Conservation (phyloP, 2,113 vertebrate genomes). For the Amphiprion percula region DNA sequence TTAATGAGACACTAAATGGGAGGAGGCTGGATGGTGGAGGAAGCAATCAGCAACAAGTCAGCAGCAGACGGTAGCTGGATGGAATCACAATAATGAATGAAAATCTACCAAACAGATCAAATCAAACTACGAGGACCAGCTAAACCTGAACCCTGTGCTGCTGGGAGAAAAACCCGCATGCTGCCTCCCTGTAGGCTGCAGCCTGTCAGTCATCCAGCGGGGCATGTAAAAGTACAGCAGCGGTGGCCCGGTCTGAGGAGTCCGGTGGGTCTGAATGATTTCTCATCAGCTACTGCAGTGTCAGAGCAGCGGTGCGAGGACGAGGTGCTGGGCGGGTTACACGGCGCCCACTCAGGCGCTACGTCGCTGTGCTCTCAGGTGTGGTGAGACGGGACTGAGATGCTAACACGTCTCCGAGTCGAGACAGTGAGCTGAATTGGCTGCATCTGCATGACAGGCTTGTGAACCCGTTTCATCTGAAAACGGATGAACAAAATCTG, state of each 20-base stretch:
- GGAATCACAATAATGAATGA: neutral
- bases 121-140: neutral
- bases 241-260: conserved; percentile 37
- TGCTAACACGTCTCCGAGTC: conserved; percentile 6
- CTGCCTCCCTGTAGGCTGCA: conserved; percentile 39
- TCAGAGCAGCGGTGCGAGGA: conserved; percentile 48
- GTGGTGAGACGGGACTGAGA: conserved; percentile 41
- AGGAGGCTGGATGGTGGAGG: conserved; percentile 21
- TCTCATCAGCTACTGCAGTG: conserved; percentile 57
- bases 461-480: conserved; percentile 11
- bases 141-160: conserved; percentile 2
- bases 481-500: neutral
- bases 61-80: neutral
- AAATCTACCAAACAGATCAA: neutral
- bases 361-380: conserved; percentile 46
- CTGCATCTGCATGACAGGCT: neutral
- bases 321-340: conserved; percentile 29
- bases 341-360: conserved; percentile 11
- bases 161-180: neutral
- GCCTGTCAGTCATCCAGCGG: conserved; percentile 59
- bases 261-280: conserved; percentile 62
- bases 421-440: neutral
- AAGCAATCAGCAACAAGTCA: conserved; percentile 34
- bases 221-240: conserved; percentile 57
- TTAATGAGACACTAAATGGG: conserved; percentile 33